phyloP scores from a whole-genome alignment of 2,113 vertebrate genomes.

The Platichthys flesus region DNA sequence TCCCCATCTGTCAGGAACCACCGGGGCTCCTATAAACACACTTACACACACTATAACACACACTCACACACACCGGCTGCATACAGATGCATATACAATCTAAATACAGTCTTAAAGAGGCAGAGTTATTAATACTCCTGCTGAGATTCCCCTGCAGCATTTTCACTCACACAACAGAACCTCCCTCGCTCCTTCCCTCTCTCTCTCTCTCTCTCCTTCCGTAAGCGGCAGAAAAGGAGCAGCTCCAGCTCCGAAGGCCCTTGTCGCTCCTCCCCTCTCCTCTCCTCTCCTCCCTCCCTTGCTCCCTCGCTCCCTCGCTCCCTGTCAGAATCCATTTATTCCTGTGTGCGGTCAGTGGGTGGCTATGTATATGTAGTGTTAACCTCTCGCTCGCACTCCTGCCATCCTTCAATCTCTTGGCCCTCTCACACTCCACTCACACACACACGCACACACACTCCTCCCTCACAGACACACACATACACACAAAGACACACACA shows the following conservation, averaged over 20 bases:
- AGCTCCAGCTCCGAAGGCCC: conserved; percentile 50
- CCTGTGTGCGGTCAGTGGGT: conserved; percentile 70
- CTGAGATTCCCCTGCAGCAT: conserved; percentile 64
- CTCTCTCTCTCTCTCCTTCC: conserved; percentile 5
- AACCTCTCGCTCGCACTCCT: conserved; percentile 61
- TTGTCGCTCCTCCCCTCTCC: not conserved
- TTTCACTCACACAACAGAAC: conserved; percentile 51
- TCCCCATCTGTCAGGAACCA: conserved; percentile 21
- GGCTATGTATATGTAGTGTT: conserved; percentile 71
- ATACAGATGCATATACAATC: conserved; percentile 44
- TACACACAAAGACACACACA: no score
- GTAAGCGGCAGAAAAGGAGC: conserved; percentile 28
- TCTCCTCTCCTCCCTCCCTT: no score
- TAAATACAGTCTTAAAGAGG: conserved; percentile 58
- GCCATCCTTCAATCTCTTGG: conserved; percentile 61
- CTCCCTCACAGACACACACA: no score
- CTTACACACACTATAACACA: not conserved
- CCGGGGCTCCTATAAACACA: not conserved
- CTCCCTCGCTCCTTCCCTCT: conserved; percentile 22
- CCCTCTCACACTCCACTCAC: conserved; percentile 28
- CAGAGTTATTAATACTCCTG: conserved; percentile 64
- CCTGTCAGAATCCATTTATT: conserved; percentile 76
- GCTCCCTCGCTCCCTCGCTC: conserved; percentile 39
- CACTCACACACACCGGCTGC: conserved; percentile 15
- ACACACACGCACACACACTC: conserved; percentile 24